A percentile compares a stretch with the other conserved stretches of the same genome.
Conservation (phyloP, 1,140 invertebrate genomes). For the Drosophila willistoni region DNA sequence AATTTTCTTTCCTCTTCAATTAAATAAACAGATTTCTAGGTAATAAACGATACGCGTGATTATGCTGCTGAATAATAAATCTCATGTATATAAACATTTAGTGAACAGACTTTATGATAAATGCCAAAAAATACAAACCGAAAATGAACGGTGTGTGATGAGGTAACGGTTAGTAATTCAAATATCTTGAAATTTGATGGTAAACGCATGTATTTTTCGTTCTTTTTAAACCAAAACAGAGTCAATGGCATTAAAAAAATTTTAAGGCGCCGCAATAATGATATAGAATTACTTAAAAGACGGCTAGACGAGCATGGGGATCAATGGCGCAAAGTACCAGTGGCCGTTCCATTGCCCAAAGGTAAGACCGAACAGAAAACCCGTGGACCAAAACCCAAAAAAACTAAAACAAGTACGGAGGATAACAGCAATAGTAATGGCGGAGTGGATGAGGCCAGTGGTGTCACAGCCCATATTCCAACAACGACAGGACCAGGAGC, state of each 20-base stretch:
- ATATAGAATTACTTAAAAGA: slow-evolving; percentile 71
- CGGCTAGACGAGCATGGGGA: slow-evolving; percentile 74
- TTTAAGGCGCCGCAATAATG: slow-evolving; percentile 53
- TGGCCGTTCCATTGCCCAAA: slow-evolving; percentile 72
- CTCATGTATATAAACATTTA: slow-evolving; percentile 60
- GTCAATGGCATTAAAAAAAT: slow-evolving; percentile 75
- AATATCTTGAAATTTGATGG: no score
- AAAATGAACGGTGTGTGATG: slow-evolving; percentile 76
- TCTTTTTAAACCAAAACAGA: slow-evolving; percentile 28
- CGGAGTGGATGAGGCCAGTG: slow-evolving; percentile 1
- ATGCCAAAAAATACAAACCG: slow-evolving; percentile 73
- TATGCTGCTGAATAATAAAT: slow-evolving; percentile 58
- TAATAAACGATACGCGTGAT: not conserved
- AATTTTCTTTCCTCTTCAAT: not conserved
- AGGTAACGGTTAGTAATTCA: slow-evolving; percentile 42
- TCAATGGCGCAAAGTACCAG: slow-evolving; percentile 72
- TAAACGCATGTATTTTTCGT: not conserved
- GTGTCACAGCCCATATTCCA: not conserved
- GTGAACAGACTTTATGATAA: slow-evolving; percentile 69
- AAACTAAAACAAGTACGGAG: slow-evolving; percentile 31
- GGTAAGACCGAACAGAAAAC: slow-evolving; percentile 76
- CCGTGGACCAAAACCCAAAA: slow-evolving; percentile 76
- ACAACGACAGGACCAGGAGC: no score
- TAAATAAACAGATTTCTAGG: not conserved
- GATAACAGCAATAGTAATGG: no score